Base-by-base conservation (phyloP, 2,797 vertebrate species). In the Ficedula albicollis region DNA sequence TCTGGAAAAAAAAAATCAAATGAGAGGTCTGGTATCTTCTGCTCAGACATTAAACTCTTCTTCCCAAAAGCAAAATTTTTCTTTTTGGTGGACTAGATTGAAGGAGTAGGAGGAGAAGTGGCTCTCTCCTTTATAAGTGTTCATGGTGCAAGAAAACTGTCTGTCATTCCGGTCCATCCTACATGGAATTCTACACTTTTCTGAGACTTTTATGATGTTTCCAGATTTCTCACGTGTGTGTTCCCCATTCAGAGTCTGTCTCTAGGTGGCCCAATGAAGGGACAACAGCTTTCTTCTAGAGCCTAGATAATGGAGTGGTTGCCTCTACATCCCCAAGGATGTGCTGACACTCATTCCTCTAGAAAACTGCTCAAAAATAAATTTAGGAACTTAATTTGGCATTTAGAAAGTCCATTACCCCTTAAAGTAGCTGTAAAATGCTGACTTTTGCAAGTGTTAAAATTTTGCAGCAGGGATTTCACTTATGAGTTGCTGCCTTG, bases 291-390 rank as follows among this genome's bases (percentile, higher is more conserved):
- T 89, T 63, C 41, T 77, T 17, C 22, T n/a, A 32, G 38, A 82
- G 30, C 11, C 22, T 3, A 54, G 15, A 17, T 32, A 59, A 58
- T 32, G 38, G 6, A 73, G 22, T 7, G 4, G 2, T 56, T 86
- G 8, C 27, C 19, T 69, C 46, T 21, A 17, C 30, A 55, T 30
- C 22, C 56, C 12, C 13, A 26, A 32, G 27, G 34, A 51, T 66
- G 3, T 87, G n/a, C 54, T 91, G 73, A 48, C 27, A 15, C 6
- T 87, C 29, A 16, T 84, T 84, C n/a, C 29, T 55, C 63, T 79
- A 69, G 46, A 79, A 89, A 90, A 58, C 36, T 51, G 32, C 39
- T 58, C 51, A 89, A 36, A n/a, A 84, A 87, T 79, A 43, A 91
- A 92, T 91, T 52, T 36, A 89, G 32, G 27, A 55, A 51, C 59